A percentile compares a stretch with the other conserved stretches of the same genome.
Evolutionary conservation across 2,113 vertebrate genomes (phyloP).

Genomic region (Papio anubis): DNA sequence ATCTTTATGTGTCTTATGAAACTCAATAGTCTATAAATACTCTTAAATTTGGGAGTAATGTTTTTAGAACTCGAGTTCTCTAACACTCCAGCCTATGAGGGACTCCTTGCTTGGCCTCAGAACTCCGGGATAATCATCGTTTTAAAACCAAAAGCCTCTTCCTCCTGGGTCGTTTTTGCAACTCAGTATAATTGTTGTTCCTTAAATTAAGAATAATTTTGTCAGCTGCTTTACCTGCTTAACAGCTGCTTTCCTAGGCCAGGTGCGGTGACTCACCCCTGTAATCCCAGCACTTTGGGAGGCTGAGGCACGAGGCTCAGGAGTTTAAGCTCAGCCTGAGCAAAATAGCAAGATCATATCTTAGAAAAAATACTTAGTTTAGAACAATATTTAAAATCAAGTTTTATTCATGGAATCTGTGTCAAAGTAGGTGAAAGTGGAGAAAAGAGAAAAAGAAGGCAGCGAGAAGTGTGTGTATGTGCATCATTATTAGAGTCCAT

Average conservation of each 20-base stretch:
- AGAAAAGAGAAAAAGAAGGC: neutral
- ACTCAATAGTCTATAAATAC: constrained; percentile 21
- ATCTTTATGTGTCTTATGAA: neutral
- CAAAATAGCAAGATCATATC: no score
- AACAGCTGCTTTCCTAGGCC: neutral
- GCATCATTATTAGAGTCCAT: neutral
- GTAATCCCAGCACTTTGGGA: no score
- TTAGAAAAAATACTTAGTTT: neutral
- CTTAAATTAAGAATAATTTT: neutral
- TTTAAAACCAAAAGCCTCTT: neutral
- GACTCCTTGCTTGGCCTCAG: neutral
- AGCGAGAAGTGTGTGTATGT: neutral
- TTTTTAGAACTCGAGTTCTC: neutral
- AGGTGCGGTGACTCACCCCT: no score
- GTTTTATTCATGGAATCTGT: neutral
- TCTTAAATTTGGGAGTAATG: neutral
- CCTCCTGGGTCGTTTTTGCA: neutral
- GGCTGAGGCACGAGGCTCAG: no score
- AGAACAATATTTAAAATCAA: neutral
- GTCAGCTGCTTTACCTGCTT: neutral
- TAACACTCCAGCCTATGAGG: neutral
- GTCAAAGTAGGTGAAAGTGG: neutral
- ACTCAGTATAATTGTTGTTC: neutral
- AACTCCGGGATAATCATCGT: neutral
- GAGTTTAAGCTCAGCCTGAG: no score